A percentile compares a stretch with the other conserved stretches of the same genome.
phyloP scores from a whole-genome alignment of 2,797 vertebrate species.

The Phaenicophaeus curvirostris region DNA sequence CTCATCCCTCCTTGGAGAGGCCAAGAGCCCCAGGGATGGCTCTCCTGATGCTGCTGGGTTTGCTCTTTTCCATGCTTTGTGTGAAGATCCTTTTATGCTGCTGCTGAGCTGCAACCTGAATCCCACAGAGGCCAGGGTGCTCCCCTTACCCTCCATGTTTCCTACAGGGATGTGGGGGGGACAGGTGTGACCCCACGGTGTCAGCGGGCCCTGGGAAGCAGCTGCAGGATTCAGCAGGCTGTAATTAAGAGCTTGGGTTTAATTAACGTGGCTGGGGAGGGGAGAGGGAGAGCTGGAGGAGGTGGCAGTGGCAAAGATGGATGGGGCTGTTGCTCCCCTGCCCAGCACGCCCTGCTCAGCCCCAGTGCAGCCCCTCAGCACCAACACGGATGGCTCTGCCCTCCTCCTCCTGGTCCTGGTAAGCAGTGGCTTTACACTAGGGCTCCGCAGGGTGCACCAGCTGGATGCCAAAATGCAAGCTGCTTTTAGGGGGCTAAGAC shows the following conservation, averaged over 20 bases:
- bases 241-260: constrained; percentile 15
- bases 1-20: neutral
- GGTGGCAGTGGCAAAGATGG: neutral
- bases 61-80: neutral
- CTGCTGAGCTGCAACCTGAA: neutral
- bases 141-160: neutral
- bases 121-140: neutral
- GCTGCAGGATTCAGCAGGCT: neutral
- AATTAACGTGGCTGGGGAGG: neutral
- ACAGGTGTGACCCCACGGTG: accelerated
- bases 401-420: neutral
- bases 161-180: neutral
- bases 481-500: neutral
- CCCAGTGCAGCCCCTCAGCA: neutral
- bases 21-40: neutral
- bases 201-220: neutral
- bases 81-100: neutral
- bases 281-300: neutral
- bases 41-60: neutral
- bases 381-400: neutral
- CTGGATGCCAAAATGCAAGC: neutral
- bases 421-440: accelerated
- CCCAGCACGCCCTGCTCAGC: neutral
- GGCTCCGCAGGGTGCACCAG: neutral
- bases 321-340: neutral